phyloP scores from a whole-genome alignment of 2,797 vertebrate species.

The Gastrophryne carolinensis region DNA sequence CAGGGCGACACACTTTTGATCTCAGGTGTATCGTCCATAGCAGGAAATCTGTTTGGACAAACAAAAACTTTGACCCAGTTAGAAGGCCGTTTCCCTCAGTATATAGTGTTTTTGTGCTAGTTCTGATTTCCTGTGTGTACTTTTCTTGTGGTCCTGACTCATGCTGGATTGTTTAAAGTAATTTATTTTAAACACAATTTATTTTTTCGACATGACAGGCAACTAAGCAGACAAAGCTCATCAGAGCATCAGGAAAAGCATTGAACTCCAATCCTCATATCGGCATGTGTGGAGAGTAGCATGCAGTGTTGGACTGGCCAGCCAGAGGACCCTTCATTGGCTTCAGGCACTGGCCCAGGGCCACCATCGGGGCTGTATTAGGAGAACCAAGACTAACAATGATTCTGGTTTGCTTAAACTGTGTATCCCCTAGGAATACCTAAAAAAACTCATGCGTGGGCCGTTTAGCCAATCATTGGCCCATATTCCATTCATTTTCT shows the following conservation, averaged over 20 bases:
- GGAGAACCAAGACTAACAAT: neutral
- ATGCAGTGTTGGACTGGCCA: too few relatives aligned
- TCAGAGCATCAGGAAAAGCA: too few relatives aligned
- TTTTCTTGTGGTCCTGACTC: constrained; percentile 45
- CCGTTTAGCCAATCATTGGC: too few relatives aligned
- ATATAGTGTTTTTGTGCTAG: constrained; percentile 25
- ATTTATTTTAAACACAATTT: neutral
- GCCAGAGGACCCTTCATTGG: too few relatives aligned
- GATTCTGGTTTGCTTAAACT: too few relatives aligned
- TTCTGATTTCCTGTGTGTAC: constrained; percentile 45
- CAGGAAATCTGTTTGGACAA: constrained; percentile 25
- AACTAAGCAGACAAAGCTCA: neutral
- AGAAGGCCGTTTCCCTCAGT: constrained; percentile 4
- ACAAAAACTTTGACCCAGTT: constrained; percentile 35
- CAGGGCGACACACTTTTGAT: neutral
- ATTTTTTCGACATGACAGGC: constrained; percentile 11
- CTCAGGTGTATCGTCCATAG: neutral
- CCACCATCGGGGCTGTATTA: neutral
- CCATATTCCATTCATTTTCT: too few relatives aligned
- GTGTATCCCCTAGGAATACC: too few relatives aligned
- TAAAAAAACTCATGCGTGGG: too few relatives aligned
- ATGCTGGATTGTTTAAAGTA: constrained; percentile 31
- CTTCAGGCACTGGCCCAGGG: too few relatives aligned
- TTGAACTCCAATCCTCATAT: too few relatives aligned
- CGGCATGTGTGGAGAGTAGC: too few relatives aligned